A percentile compares a stretch with the other conserved stretches of the same genome.
Evolutionary conservation across 1,140 invertebrate species (phyloP).

Genomic region (Aphelenchoides avenae): DNA sequence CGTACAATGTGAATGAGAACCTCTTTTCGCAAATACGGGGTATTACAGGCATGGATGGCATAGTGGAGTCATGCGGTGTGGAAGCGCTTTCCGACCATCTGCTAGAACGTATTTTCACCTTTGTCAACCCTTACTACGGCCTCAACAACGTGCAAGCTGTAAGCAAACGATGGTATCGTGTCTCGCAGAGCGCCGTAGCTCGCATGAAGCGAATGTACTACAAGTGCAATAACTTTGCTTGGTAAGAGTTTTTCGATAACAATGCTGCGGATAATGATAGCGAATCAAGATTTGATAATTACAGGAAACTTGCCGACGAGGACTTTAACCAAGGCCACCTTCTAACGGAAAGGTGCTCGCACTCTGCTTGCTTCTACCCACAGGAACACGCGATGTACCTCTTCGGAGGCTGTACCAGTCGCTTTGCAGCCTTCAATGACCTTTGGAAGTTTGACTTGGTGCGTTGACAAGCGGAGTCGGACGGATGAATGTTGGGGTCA

Average conservation of each 20-base stretch:
- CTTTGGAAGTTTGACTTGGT: slow-evolving; percentile 86
- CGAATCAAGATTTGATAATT: slow-evolving; percentile 9
- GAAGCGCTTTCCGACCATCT: slow-evolving; percentile 78
- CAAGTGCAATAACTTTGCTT: slow-evolving; percentile 44
- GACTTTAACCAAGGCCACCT: slow-evolving; percentile 68
- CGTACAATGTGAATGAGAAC: no score
- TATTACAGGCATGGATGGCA: no score
- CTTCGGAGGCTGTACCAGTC: slow-evolving; percentile 79
- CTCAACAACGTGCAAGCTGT: slow-evolving; percentile 77
- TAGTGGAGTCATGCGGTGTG: no score
- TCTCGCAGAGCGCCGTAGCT: slow-evolving; percentile 69
- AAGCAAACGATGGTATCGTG: slow-evolving; percentile 75
- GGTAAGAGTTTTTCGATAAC: slow-evolving; percentile 14
- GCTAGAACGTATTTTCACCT: slow-evolving; percentile 80
- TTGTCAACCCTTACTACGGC: slow-evolving; percentile 83
- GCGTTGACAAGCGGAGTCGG: slow-evolving; percentile 77
- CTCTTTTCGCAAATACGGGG: no score
- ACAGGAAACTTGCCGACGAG: slow-evolving; percentile 67
- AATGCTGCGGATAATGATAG: slow-evolving; percentile 15
- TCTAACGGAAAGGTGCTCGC: slow-evolving; percentile 83
- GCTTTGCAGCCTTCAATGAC: slow-evolving; percentile 92
- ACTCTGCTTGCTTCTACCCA: slow-evolving; percentile 72
- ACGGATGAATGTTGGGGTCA: no score
- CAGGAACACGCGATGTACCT: slow-evolving; percentile 72
- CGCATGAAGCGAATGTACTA: slow-evolving; percentile 38